Evolutionary conservation across 2,888 invertebrate genomes (phyloP).

Genomic region (Euzetes globulus): DNA sequence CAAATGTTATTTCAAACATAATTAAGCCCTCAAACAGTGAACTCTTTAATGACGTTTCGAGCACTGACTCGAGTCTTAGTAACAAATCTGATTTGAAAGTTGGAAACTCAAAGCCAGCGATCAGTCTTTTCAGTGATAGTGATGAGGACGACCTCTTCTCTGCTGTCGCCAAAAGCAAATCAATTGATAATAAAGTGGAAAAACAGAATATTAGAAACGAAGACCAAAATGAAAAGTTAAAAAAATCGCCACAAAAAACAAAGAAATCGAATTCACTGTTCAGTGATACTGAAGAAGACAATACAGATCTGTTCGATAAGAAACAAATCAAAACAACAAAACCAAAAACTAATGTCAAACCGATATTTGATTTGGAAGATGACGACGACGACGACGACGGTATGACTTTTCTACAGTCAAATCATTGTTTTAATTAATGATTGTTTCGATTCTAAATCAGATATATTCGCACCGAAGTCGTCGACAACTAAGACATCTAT

Average conservation of each 20-base stretch:
- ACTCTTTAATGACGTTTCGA: not conserved
- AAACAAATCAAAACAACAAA: slow-evolving; percentile 7
- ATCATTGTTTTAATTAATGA: not conserved
- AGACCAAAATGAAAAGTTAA: not conserved
- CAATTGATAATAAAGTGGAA: not conserved
- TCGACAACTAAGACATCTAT: not conserved
- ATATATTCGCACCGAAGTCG: not conserved
- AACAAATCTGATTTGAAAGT: slow-evolving; percentile 3
- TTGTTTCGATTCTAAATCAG: not conserved
- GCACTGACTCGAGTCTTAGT: slow-evolving; percentile 5
- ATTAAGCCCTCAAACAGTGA: not conserved
- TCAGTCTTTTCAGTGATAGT: slow-evolving; percentile 27
- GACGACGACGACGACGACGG: not conserved
- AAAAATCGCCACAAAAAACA: not conserved
- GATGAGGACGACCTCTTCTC: slow-evolving; percentile 20
- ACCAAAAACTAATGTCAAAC: not conserved
- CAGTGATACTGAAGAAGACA: slow-evolving; percentile 27
- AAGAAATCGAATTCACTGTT: not conserved
- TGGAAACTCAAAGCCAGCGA: not conserved
- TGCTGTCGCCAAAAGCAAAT: slow-evolving; percentile 7
- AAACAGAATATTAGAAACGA: not conserved
- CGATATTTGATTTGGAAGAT: slow-evolving; percentile 1
- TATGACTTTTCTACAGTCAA: not conserved
- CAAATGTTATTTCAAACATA: not conserved
- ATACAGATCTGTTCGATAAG: not conserved